Evolutionary conservation across 2,113 vertebrate genomes (phyloP).

Genomic region (Tinamus guttatus): DNA sequence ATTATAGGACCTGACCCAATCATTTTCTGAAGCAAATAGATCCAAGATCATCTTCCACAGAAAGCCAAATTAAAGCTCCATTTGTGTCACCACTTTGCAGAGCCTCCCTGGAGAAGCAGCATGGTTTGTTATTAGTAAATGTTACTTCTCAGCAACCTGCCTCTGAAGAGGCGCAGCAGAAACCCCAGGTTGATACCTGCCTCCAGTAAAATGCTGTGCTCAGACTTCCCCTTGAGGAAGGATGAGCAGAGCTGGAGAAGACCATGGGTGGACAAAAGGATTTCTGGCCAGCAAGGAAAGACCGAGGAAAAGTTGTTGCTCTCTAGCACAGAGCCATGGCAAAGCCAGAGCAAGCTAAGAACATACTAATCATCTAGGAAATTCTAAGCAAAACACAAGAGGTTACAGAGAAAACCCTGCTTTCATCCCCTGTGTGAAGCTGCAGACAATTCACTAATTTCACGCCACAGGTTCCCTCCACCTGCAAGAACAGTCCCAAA

Average conservation of each 20-base stretch:
- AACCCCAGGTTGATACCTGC: not conserved
- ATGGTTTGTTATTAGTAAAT: not conserved
- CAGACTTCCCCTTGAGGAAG: not conserved
- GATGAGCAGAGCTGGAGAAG: fast-evolving
- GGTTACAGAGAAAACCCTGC: constrained; percentile 8
- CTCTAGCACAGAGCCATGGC: not conserved
- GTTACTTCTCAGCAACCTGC: not conserved
- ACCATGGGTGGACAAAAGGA: not conserved
- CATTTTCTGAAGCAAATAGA: not conserved
- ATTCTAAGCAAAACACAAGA: not conserved
- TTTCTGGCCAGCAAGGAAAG: not conserved
- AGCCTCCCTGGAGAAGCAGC: not conserved
- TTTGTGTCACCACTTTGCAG: not conserved
- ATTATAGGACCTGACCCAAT: not conserved
- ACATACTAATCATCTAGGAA: not conserved
- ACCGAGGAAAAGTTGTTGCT: not conserved
- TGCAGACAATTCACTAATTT: not conserved
- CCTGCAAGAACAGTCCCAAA: not conserved
- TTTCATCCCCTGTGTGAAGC: not conserved
- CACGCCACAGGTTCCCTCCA: not conserved
- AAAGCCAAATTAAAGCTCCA: not conserved
- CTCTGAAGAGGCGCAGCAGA: not conserved
- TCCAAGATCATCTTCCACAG: not conserved
- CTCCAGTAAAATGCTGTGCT: not conserved
- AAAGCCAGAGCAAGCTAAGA: not conserved